phyloP scores from a whole-genome alignment of 2,888 invertebrate genomes.

The Euclidia mi region DNA sequence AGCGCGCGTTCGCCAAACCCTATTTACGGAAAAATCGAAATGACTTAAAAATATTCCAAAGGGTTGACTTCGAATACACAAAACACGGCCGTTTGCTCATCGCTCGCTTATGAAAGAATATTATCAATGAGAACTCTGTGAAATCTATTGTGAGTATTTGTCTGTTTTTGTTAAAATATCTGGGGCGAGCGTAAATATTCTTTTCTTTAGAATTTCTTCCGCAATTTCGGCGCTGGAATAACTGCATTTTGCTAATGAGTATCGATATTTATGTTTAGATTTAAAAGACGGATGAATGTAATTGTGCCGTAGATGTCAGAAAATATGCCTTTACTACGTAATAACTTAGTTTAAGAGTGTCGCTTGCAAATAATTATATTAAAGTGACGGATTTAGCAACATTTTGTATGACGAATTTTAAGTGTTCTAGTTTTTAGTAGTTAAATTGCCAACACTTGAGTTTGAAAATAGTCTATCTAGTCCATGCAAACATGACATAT shows the following conservation, averaged over 20 bases:
- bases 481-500: too few relatives aligned
- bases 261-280: too few relatives aligned
- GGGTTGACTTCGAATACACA: conserved; percentile 7
- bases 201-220: neutral
- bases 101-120: conserved; percentile 1
- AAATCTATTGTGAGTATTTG: neutral
- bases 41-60: conserved; percentile 4
- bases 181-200: neutral
- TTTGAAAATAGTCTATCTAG: too few relatives aligned
- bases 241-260: neutral
- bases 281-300: too few relatives aligned
- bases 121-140: neutral
- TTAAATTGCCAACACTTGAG: too few relatives aligned
- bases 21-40: conserved; percentile 4
- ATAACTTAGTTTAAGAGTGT: too few relatives aligned
- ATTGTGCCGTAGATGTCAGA: too few relatives aligned
- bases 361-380: too few relatives aligned
- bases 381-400: too few relatives aligned
- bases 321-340: too few relatives aligned
- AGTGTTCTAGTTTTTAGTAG: too few relatives aligned
- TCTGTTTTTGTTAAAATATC: neutral
- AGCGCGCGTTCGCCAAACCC: neutral
- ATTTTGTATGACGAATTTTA: too few relatives aligned
- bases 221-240: neutral
- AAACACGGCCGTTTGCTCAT: conserved; percentile 1